Evolutionary conservation across 2,888 invertebrate species (phyloP), one percentile per base, ranked within the genome.

Genomic region (Limnephilus auricula): DNA sequence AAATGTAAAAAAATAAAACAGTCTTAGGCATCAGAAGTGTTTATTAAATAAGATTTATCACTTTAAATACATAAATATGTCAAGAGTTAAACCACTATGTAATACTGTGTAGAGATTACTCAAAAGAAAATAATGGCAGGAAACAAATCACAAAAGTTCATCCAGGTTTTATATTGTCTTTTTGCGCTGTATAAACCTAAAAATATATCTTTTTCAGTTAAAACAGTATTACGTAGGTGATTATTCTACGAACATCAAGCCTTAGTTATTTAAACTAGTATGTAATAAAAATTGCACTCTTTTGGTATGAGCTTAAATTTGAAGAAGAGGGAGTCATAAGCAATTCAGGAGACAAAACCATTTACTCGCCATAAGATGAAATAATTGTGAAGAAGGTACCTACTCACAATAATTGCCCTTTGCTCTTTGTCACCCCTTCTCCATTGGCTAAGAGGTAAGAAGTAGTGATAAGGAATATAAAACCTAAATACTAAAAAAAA

Each of bases 241-340:
- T 37, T 34, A 79, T 37, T 79, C 78, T 79, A 88, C 34, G 34
- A 88, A 78, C 78, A 88, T 88, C 13, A 79, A 34, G 88, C 34
- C 34, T 40, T 85, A 31, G 78, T 12, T 34, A 15, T 78, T 32
- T 40, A 84, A 84, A 84, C 84, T 32, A 84, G 30, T 84, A 40
- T 50, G 86, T 87, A 88, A 25, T 80, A 32, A 80, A 80, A 80
- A 80, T 80, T 80, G 80, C 80, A 80, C 80, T 80, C 80, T 32
- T 80, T 80, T 80, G 80, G 80, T 80, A 80, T 80, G 25, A 65
- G 65, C 65, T 65, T 65, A 65, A 65, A 65, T 65, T 65, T n/a
- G 65, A n/a, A 65, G 65, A 25, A 65, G 65, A 65, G 65, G 65
- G 18, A n/a, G 25, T n/a, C 25, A 9, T 65, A 65, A n/a, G 6